Conservation (phyloP, 92 coral and sea anemone genomes). For the Paragorgia papillata region DNA sequence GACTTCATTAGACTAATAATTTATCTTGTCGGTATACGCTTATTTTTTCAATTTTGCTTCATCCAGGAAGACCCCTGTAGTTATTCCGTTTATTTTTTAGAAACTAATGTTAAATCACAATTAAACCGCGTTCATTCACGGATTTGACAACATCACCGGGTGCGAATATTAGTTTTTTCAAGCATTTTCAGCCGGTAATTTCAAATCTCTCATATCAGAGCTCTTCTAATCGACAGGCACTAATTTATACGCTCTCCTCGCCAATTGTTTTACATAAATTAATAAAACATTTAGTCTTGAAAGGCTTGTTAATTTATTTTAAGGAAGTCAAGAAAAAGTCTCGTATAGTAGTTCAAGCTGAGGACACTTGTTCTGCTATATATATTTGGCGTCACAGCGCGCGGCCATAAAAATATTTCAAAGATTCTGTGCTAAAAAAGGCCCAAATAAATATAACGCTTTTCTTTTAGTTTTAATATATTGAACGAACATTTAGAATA, state of each 20-base stretch:
- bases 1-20: conserved; percentile 43
- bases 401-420: no score
- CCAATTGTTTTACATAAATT: conserved; percentile 12
- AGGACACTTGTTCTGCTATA: no score
- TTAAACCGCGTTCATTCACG: not conserved
- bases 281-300: conserved; percentile 31
- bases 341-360: no score
- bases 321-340: no score
- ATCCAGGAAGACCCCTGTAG: conserved; percentile 32
- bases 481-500: no score
- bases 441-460: no score
- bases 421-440: no score
- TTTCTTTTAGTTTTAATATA: no score
- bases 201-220: not conserved
- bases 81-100: conserved; percentile 8
- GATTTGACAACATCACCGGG: not conserved
- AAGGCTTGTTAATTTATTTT: conserved; percentile 32
- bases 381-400: no score
- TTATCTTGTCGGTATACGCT: conserved; percentile 18
- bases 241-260: conserved; percentile 13
- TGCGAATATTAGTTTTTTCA: no score
- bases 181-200: no score
- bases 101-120: not conserved
- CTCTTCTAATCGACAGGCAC: not conserved
- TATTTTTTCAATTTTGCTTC: conserved; percentile 14